Evolutionary conservation across 2,888 invertebrate genomes (phyloP).

Genomic region (Lasioglossum lativentre): DNA sequence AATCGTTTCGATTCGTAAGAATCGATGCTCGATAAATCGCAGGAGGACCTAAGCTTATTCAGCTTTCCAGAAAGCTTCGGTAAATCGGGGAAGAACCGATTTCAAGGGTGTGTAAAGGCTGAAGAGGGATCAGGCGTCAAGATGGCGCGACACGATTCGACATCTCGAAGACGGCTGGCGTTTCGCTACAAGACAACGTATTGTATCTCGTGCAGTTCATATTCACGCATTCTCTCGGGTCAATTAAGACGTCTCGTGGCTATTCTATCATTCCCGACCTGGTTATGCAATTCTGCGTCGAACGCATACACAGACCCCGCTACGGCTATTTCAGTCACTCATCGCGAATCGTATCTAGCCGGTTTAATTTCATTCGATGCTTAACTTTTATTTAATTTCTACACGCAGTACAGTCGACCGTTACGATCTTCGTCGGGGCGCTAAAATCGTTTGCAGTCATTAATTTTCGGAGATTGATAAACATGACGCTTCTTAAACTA

Average conservation of each 20-base stretch:
- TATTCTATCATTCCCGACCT: slow-evolving; percentile 69
- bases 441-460: not conserved
- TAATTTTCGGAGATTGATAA: not conserved
- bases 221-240: slow-evolving; percentile 73
- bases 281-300: slow-evolving; percentile 68
- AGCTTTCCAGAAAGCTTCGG: not conserved
- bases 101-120: not conserved
- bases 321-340: slow-evolving; percentile 46
- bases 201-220: slow-evolving; percentile 61
- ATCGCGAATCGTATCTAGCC: not conserved
- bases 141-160: slow-evolving; percentile 50
- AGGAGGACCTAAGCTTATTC: not conserved
- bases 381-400: not conserved
- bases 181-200: slow-evolving; percentile 49
- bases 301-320: slow-evolving; percentile 25
- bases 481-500: no score
- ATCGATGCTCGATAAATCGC: not conserved
- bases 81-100: not conserved
- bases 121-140: not conserved
- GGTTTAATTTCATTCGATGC: slow-evolving; percentile 4
- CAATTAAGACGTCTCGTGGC: slow-evolving; percentile 77
- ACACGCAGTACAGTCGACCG: not conserved
- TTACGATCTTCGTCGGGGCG: not conserved
- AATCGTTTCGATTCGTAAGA: not conserved
- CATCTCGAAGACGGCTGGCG: slow-evolving; percentile 42